Percentiles rank a stretch among this genome's conserved stretches.
phyloP scores from a whole-genome alignment of 2,797 vertebrate genomes.

The Parauchenoglanis ngamensis region DNA sequence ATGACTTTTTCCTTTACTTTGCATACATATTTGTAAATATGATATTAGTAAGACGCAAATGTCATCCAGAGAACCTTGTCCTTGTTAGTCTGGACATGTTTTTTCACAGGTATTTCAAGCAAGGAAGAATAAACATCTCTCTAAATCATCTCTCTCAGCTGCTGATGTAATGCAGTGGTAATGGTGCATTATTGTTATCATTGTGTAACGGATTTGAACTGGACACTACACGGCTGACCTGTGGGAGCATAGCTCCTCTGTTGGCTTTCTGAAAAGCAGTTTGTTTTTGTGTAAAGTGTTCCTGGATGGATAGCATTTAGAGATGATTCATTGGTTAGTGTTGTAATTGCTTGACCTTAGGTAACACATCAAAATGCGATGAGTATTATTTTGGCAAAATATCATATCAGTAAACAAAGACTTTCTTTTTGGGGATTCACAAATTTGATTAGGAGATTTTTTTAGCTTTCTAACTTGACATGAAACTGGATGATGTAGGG shows the following conservation, averaged over 20 bases:
- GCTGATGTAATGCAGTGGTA: constrained; percentile 30
- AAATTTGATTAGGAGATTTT: not conserved
- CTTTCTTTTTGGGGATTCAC: not conserved
- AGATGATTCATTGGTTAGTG: not conserved
- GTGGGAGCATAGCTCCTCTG: not conserved
- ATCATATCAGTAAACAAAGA: not conserved
- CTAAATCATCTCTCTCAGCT: not conserved
- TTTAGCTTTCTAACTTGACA: no score
- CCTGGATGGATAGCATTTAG: not conserved
- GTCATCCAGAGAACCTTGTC: not conserved
- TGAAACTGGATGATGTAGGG: not conserved
- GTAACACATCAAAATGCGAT: not conserved
- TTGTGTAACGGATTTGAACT: constrained; percentile 22
- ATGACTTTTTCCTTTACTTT: not conserved
- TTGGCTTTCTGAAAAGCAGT: not conserved
- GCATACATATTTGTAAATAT: not conserved
- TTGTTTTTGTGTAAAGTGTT: not conserved
- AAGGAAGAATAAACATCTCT: not conserved
- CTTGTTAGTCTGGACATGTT: not conserved
- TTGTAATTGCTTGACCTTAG: not conserved
- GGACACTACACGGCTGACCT: constrained; percentile 7
- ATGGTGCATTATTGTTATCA: constrained; percentile 1
- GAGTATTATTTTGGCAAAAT: not conserved
- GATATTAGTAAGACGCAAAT: not conserved
- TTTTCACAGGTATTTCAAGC: not conserved